These are phyloP conservation scores for Agrenia bidenticulata DNA, from an alignment of 2,888 invertebrate genomes.

Conservation along the genomic window DNA sequence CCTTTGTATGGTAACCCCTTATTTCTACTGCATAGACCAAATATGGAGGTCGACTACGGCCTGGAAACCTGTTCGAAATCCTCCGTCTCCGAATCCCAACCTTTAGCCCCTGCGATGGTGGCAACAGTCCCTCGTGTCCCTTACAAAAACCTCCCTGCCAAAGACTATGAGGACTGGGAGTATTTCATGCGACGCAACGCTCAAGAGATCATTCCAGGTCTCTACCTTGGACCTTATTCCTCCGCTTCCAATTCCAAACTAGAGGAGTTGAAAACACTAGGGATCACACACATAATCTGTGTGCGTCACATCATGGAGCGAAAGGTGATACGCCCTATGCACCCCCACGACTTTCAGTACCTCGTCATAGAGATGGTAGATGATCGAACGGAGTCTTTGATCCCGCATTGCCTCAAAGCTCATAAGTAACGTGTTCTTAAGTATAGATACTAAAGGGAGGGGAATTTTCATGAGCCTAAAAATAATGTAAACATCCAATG, in stretches of 20 bases:
- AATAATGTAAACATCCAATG: neutral
- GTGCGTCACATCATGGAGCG: constrained; percentile 66
- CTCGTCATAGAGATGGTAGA: constrained; percentile 54
- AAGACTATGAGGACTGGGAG: constrained; percentile 54
- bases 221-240: constrained; percentile 59
- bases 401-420: constrained; percentile 24
- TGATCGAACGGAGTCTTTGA: constrained; percentile 30
- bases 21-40: no score
- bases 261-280: constrained; percentile 52
- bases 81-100: no score
- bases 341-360: constrained; percentile 64
- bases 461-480: no score
- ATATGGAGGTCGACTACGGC: no score
- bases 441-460: no score
- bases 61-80: no score
- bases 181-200: constrained; percentile 58
- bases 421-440: neutral
- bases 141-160: constrained; percentile 23
- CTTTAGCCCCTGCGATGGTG: neutral
- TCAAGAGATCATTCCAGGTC: constrained; percentile 68
- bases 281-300: constrained; percentile 70
- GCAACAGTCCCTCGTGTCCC: neutral
- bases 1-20: no score
- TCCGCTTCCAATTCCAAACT: constrained; percentile 33
- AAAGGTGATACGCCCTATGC: constrained; percentile 64